A percentile compares a stretch with the other conserved stretches of the same genome.
These are phyloP conservation scores for Drosophila stalkeri DNA, from an alignment of 2,888 invertebrate species.

Conservation along the genomic window DNA sequence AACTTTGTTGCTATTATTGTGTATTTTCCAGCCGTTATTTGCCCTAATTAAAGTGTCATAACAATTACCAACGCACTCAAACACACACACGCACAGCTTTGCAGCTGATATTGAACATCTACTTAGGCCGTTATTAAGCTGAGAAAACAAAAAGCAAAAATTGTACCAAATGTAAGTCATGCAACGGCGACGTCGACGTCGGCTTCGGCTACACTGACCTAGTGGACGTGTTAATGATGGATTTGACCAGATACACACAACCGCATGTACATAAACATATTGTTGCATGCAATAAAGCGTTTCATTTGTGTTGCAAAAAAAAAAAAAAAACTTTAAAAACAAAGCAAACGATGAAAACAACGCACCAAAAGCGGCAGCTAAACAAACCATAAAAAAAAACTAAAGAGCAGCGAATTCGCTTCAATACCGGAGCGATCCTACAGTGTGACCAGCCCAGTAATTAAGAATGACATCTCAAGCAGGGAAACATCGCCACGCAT, in stretches of 20 bases:
- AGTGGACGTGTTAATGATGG: constrained; percentile 80
- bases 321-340: constrained; percentile 39
- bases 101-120: constrained; percentile 53
- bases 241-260: constrained; percentile 64
- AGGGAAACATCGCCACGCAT: constrained; percentile 6
- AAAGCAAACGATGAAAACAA: constrained; percentile 24
- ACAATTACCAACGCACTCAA: constrained; percentile 56
- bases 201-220: constrained; percentile 60
- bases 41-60: constrained; percentile 77
- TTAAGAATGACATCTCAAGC: constrained; percentile 35
- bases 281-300: constrained; percentile 62
- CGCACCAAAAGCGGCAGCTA: constrained; percentile 40
- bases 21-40: constrained; percentile 41
- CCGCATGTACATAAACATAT: constrained; percentile 16
- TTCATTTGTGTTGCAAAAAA: constrained; percentile 65
- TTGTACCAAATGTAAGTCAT: constrained; percentile 62
- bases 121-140: constrained; percentile 50
- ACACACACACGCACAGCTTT: constrained; percentile 3
- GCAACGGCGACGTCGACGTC: constrained; percentile 37
- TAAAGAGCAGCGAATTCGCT: constrained; percentile 7
- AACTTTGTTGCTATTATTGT: constrained; percentile 37
- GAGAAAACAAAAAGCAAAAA: constrained; percentile 42
- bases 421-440: constrained; percentile 35
- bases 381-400: constrained; percentile 41
- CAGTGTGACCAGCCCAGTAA: constrained; percentile 20